Percentiles rank a stretch among this genome's conserved stretches.
These are phyloP conservation scores for Orchestia grillus DNA, from an alignment of 1,140 invertebrate species.

Conservation along the genomic window DNA sequence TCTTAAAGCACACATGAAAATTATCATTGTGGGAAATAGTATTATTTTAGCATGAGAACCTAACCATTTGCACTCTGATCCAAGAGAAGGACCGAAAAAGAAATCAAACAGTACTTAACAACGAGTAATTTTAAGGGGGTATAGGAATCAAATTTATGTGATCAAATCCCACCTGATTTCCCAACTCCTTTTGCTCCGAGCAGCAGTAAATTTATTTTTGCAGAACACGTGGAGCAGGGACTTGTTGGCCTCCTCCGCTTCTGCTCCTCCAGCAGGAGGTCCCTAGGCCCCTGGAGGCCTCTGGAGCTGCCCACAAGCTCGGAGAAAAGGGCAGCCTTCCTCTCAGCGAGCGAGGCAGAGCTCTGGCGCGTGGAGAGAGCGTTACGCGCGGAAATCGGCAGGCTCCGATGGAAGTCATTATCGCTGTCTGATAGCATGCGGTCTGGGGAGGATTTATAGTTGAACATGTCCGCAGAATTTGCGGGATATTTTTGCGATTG, in stretches of 20 bases:
- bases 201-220: slow-evolving; percentile 15
- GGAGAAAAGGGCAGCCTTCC: not conserved
- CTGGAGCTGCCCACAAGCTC: not conserved
- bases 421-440: not conserved
- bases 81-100: no score
- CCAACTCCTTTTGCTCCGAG: slow-evolving; percentile 23
- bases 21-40: no score
- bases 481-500: not conserved
- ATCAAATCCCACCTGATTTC: slow-evolving; percentile 26
- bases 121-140: no score
- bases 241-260: not conserved
- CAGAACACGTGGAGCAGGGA: not conserved
- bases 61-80: no score
- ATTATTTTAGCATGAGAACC: no score
- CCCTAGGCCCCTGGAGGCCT: no score
- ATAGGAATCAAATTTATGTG: no score
- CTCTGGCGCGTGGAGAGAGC: not conserved
- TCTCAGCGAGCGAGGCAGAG: not conserved
- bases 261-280: not conserved
- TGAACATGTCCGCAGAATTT: not conserved
- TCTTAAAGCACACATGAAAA: no score
- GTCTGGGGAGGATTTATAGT: not conserved
- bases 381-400: not conserved
- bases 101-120: no score
- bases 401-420: not conserved